Conservation (phyloP, 2,797 vertebrate genomes). For the Pipistrellus pygmaeus region DNA sequence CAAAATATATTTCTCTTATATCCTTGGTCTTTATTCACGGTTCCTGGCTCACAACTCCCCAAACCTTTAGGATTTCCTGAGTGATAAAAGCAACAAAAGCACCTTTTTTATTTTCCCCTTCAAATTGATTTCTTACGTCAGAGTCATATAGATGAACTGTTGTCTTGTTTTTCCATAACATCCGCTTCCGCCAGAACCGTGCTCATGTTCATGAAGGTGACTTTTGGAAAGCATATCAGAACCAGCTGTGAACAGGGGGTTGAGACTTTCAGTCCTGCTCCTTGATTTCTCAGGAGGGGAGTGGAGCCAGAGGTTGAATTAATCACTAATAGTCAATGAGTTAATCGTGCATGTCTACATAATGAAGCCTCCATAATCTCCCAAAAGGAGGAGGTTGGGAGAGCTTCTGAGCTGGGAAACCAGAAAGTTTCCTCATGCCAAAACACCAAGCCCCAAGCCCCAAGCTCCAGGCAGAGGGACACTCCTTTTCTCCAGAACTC, state of each 20-base stretch:
- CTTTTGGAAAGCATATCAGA: background rate
- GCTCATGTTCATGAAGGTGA: background rate
- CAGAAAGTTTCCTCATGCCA: background rate
- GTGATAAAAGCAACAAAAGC: background rate
- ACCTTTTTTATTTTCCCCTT: background rate
- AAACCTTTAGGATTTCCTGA: background rate
- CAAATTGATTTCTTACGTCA: background rate
- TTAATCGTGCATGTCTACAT: background rate
- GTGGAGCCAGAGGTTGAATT: background rate
- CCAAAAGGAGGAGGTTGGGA: background rate
- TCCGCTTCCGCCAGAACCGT: background rate
- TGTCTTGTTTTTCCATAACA: background rate
- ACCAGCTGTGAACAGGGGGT: no score
- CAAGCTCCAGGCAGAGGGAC: background rate
- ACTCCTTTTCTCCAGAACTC: background rate
- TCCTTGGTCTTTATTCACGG: background rate
- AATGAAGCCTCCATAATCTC: background rate
- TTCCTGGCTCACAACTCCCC: background rate
- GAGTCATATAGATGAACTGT: background rate
- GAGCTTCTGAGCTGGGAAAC: background rate
- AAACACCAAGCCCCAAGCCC: no score
- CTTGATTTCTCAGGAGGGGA: background rate
- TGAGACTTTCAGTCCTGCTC: background rate
- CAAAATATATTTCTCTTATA: background rate
- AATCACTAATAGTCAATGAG: background rate